Evolutionary conservation across 2,113 vertebrate genomes (phyloP).

Genomic region (Muntiacus muntjak): DNA sequence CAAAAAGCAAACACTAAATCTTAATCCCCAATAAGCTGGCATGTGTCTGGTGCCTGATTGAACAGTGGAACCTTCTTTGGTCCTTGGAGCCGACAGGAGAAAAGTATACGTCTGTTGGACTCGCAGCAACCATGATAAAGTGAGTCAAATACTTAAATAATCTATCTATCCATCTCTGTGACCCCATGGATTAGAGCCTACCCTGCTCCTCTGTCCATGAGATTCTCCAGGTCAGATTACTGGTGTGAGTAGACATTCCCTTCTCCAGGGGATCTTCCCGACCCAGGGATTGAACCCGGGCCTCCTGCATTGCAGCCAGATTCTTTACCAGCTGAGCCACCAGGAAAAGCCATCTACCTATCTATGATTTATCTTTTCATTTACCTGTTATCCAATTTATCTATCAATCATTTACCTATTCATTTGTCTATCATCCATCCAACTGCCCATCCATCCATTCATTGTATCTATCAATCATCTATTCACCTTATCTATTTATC

Average conservation of each 20-base stretch:
- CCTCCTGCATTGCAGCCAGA: accelerated
- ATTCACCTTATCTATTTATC: not conserved
- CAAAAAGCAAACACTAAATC: not conserved
- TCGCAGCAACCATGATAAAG: not conserved
- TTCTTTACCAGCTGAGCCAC: not conserved
- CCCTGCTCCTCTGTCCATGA: not conserved
- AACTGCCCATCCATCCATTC: not conserved
- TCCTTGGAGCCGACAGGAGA: not conserved
- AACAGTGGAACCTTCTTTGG: not conserved
- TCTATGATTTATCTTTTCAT: not conserved
- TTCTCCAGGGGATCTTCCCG: not conserved
- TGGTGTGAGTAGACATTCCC: accelerated
- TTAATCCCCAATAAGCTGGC: not conserved
- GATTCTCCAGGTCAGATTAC: not conserved
- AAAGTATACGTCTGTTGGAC: not conserved
- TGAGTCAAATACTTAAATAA: not conserved
- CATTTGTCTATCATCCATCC: not conserved
- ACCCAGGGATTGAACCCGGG: accelerated
- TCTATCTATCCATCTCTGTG: not conserved
- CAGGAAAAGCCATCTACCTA: accelerated
- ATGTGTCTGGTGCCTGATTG: not conserved
- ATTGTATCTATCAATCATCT: not conserved
- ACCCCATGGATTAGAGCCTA: accelerated
- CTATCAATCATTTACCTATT: not conserved
- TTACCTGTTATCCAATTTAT: not conserved